Conservation (phyloP, 37 sponge, comb jelly and placozoan genomes). For the Eunapius fragilis region DNA sequence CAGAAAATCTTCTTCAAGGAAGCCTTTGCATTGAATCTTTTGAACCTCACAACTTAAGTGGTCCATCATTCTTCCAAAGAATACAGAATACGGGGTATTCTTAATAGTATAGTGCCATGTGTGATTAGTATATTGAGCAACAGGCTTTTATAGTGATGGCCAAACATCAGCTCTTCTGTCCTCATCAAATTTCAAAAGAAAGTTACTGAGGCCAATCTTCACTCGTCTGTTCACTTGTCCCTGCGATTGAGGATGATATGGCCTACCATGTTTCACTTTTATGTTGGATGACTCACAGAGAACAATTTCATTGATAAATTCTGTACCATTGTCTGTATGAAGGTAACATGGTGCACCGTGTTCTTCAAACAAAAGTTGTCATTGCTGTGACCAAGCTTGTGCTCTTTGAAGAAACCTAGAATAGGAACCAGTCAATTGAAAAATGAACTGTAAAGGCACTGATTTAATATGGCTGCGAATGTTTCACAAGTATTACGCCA, state of each 20-base stretch:
- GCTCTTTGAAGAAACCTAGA: not conserved
- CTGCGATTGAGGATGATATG: conserved; percentile 34
- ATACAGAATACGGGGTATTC: not conserved
- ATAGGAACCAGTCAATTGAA: not conserved
- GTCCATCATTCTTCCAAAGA: conserved; percentile 6
- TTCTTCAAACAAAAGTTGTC: not conserved
- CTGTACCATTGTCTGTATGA: conserved; percentile 29
- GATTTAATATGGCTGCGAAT: too few relatives aligned
- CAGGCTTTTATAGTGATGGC: conserved; percentile 6
- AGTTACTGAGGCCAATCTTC: conserved; percentile 5
- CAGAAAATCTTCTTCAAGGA: not conserved
- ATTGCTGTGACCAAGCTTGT: conserved; percentile 8
- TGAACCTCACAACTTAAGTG: conserved; percentile 4
- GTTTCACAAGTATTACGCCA: too few relatives aligned
- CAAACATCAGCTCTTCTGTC: conserved; percentile 2
- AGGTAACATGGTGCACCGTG: conserved; percentile 5
- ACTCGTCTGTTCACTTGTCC: conserved; percentile 32
- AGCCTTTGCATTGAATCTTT: not conserved
- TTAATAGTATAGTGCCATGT: conserved; percentile 9
- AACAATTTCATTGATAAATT: conserved; percentile 12
- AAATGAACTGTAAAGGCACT: too few relatives aligned
- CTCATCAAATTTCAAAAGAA: conserved; percentile 10
- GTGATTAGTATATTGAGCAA: not conserved
- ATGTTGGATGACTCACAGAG: not conserved
- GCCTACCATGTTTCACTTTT: conserved; percentile 17